Percentiles rank a stretch among this genome's conserved stretches.
Conservation (phyloP, 2,888 invertebrate genomes). For the Folsomia candida region DNA sequence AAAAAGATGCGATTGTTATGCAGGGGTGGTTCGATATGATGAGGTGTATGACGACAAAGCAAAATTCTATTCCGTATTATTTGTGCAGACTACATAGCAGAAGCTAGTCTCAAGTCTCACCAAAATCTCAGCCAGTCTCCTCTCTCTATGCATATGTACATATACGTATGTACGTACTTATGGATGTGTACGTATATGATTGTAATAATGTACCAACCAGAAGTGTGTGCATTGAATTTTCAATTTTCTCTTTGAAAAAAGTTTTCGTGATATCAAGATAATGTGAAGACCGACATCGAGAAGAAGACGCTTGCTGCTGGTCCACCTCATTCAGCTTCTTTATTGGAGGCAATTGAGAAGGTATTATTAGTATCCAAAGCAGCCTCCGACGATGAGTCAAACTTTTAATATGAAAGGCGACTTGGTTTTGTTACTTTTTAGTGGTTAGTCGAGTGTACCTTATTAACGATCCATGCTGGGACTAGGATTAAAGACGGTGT, state of each 20-base stretch:
- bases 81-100: neutral
- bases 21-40: neutral
- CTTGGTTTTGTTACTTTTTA: constrained; percentile 5
- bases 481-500: constrained; percentile 6
- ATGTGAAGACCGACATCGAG: neutral
- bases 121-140: too few relatives aligned
- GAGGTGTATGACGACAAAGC: neutral
- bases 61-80: neutral
- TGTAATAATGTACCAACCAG: neutral
- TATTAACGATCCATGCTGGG: constrained; percentile 18
- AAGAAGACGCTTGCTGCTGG: too few relatives aligned
- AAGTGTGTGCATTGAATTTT: constrained; percentile 3
- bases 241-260: neutral
- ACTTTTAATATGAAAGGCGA: neutral
- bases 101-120: neutral
- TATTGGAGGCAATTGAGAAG: neutral
- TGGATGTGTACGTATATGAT: too few relatives aligned
- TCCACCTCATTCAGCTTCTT: neutral
- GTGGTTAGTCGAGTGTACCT: neutral
- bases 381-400: neutral
- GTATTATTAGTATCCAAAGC: constrained; percentile 3
- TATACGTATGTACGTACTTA: too few relatives aligned
- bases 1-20: constrained; percentile 3
- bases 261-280: constrained; percentile 3
- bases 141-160: too few relatives aligned